Percentiles rank a stretch among this genome's conserved stretches.
Conservation (phyloP, 2,888 invertebrate genomes). For the Lissonota sp. region DNA sequence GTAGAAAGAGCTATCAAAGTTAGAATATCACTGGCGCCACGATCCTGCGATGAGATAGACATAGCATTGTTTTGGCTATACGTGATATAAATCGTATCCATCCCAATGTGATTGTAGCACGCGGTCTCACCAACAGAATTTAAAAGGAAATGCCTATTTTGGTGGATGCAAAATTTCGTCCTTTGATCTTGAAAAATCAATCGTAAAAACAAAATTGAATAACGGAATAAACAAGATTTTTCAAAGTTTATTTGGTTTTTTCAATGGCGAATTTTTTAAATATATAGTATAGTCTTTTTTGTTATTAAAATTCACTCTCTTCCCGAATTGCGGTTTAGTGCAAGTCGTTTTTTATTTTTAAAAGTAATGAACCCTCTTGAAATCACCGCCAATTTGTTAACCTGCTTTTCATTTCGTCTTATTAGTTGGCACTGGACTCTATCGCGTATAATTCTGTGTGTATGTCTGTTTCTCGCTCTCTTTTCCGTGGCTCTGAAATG, state of each 20-base stretch:
- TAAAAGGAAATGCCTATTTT: constrained; percentile 14
- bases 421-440: constrained; percentile 61
- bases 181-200: too few species aligned
- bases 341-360: too few species aligned
- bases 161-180: too few species aligned
- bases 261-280: too few species aligned
- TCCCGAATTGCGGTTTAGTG: too few species aligned
- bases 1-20: constrained; percentile 52
- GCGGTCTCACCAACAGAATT: constrained; percentile 66
- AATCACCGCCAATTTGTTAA: constrained; percentile 57
- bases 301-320: too few species aligned
- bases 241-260: too few species aligned
- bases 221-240: too few species aligned
- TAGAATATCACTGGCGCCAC: constrained; percentile 62
- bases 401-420: constrained; percentile 56
- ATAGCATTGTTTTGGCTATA: not conserved
- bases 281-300: constrained; percentile 24
- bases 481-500: constrained; percentile 27
- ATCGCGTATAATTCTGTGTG: constrained; percentile 17
- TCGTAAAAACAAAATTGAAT: too few species aligned
- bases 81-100: constrained; percentile 16
- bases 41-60: constrained; percentile 8
- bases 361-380: too few species aligned
- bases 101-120: constrained; percentile 32
- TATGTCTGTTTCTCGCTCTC: constrained; percentile 22